A percentile compares a stretch with the other conserved stretches of the same genome.
These are phyloP conservation scores for Balearica regulorum DNA, from an alignment of 2,797 vertebrate species.

Conservation along the genomic window DNA sequence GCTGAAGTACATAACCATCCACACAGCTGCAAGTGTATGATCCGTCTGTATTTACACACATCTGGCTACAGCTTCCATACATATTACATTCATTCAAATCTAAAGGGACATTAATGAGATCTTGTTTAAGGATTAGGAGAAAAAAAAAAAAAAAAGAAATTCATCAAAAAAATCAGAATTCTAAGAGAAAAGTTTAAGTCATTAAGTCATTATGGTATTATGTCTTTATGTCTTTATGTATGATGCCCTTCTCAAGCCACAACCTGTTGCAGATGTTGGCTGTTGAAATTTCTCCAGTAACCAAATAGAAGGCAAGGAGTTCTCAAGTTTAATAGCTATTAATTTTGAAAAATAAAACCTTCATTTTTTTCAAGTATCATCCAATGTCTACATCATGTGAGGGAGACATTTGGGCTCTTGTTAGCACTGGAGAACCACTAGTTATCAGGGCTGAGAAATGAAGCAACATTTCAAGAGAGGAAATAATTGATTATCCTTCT, in stretches of 20 bases:
- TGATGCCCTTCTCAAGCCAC: background rate
- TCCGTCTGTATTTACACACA: constrained; percentile 88
- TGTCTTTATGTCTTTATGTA: background rate
- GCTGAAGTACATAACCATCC: constrained; percentile 90
- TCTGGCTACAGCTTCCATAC: constrained; percentile 94
- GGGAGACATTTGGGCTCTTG: background rate
- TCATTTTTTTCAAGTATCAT: background rate
- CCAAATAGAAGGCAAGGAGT: background rate
- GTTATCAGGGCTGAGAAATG: background rate
- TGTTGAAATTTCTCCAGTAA: background rate
- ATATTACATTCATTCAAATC: constrained; percentile 92
- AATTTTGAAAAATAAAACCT: background rate
- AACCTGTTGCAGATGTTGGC: background rate
- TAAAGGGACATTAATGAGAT: constrained; percentile 72
- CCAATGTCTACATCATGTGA: background rate
- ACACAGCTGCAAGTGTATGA: constrained; percentile 92
- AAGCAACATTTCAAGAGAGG: background rate
- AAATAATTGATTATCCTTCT: constrained; percentile 22
- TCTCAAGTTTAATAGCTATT: background rate
- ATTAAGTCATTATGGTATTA: background rate
- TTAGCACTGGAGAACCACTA: background rate
- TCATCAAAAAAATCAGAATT: background rate
- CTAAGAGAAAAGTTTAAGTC: background rate
- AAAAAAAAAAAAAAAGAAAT: background rate
- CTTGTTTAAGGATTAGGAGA: constrained; percentile 71